These are phyloP conservation scores for Drosophila buzzatii DNA, from an alignment of 2,888 invertebrate genomes.

Conservation along the genomic window DNA sequence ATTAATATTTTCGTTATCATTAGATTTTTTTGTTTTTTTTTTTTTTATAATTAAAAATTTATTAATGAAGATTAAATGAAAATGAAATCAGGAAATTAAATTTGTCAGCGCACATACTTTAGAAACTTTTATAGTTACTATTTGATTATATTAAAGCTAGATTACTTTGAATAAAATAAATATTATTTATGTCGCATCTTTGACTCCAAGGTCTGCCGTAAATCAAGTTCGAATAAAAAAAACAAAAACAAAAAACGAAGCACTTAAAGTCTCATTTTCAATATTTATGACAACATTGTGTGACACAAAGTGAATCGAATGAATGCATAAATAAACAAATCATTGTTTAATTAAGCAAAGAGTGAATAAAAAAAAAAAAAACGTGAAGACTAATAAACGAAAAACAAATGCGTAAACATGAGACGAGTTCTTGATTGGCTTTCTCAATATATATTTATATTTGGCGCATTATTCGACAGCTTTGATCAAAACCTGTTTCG, in stretches of 20 bases:
- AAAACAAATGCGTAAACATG: slow-evolving; percentile 9
- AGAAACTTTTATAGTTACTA: neutral
- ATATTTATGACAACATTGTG: slow-evolving; percentile 8
- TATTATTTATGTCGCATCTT: slow-evolving; percentile 9
- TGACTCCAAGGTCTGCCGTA: slow-evolving; percentile 4
- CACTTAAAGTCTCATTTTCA: slow-evolving; percentile 1
- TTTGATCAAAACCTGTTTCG: slow-evolving; percentile 19
- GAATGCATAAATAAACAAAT: slow-evolving; percentile 24
- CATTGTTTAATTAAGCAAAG: slow-evolving; percentile 12
- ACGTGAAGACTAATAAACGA: neutral
- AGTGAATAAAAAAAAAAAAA: neutral
- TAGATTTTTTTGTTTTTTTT: too few species aligned
- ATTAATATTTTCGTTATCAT: too few species aligned
- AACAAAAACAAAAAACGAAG: neutral
- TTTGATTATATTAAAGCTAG: neutral
- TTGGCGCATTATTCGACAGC: neutral
- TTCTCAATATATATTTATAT: neutral
- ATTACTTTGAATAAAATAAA: slow-evolving; percentile 1
- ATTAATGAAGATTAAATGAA: neutral
- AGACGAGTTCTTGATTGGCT: slow-evolving; percentile 2
- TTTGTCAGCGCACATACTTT: neutral
- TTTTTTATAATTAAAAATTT: too few species aligned
- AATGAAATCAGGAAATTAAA: neutral
- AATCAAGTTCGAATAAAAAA: slow-evolving; percentile 4
- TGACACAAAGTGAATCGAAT: slow-evolving; percentile 15